These are phyloP conservation scores for Alethe castanea DNA, from an alignment of 2,113 vertebrate species.

Conservation along the genomic window DNA sequence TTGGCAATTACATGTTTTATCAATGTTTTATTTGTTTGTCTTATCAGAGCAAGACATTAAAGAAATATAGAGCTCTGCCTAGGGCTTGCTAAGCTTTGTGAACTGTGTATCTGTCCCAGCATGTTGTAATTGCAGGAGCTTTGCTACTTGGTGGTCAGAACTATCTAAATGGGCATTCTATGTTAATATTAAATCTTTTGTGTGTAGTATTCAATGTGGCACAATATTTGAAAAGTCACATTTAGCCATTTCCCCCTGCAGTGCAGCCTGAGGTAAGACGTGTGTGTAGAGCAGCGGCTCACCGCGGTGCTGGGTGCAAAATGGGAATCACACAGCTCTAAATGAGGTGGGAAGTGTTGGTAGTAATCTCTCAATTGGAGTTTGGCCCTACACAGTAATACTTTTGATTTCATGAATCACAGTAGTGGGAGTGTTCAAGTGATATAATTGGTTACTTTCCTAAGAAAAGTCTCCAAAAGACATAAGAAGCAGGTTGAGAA, in stretches of 20 bases:
- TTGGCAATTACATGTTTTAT: not conserved
- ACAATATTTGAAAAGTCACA: not conserved
- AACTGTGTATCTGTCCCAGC: not conserved
- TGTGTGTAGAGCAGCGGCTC: rapidly evolving
- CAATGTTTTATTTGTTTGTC: not conserved
- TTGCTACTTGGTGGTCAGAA: not conserved
- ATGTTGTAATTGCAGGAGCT: not conserved
- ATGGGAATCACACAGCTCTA: not conserved
- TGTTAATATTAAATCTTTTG: not conserved
- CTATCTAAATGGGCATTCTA: not conserved
- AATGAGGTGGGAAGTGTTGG: not conserved
- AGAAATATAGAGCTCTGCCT: not conserved
- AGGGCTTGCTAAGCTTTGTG: not conserved
- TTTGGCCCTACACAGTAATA: not conserved
- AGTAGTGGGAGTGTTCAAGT: not conserved
- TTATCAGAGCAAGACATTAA: not conserved
- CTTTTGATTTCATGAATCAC: not conserved
- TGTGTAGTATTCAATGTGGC: not conserved
- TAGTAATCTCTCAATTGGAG: not conserved
- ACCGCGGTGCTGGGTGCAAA: rapidly evolving
- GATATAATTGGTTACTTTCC: not conserved
- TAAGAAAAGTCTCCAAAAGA: not conserved
- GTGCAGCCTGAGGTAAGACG: not conserved
- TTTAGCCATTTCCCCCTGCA: not conserved
- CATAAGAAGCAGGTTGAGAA: not conserved